Base-by-base conservation (phyloP, 64 coral and sea anemone species). In the Dendrophyllia cribrosa region DNA sequence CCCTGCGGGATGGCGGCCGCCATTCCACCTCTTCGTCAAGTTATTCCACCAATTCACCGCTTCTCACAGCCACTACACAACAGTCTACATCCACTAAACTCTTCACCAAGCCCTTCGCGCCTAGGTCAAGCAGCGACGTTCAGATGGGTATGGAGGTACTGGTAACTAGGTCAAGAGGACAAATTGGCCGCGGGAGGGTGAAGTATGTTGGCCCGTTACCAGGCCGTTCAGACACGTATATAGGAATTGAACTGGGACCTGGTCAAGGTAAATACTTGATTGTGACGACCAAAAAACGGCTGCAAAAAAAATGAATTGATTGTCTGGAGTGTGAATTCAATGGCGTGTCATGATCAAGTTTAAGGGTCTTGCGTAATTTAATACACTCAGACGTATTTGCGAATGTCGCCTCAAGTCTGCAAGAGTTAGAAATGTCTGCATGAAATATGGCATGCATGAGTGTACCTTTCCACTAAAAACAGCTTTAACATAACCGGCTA, bases 191-290 rank as follows among this genome's bases (percentile, higher is more conserved):
- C 12, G 96, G 96, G 50, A 51, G 85, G 16, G 96, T 98, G 1
- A 88, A 44, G 70, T 98, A 89, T 76, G 64, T 95, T 15, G 96
- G 96, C 1, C n/a, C 8, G 6, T 63, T 98, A 43, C 93, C 89
- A 25, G 86, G 65, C 51, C 77, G 73, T 7, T n/a, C 16, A 67
- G 90, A 91, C 3, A 64, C 78, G 22, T 98, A 98, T 26, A 17
- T 98, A 15, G 96, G 96, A 44, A 43, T 98, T 9, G 96, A 98
- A 67, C 86, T 98, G 48, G 73, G 83, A 24, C 82, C n/a, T 23
- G 34, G 43, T n/a, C 59, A 83, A 65, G 79, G 79, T 83, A 59
- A 65, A 61, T 20, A 50, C 13, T 47, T 50, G 12, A 12, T 70
- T 75, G 13, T 49, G 3, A 2, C 14, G 45, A 56, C 53, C 53